These are phyloP conservation scores for Limnephilus marmoratus DNA, from an alignment of 2,888 invertebrate genomes.

Conservation along the genomic window DNA sequence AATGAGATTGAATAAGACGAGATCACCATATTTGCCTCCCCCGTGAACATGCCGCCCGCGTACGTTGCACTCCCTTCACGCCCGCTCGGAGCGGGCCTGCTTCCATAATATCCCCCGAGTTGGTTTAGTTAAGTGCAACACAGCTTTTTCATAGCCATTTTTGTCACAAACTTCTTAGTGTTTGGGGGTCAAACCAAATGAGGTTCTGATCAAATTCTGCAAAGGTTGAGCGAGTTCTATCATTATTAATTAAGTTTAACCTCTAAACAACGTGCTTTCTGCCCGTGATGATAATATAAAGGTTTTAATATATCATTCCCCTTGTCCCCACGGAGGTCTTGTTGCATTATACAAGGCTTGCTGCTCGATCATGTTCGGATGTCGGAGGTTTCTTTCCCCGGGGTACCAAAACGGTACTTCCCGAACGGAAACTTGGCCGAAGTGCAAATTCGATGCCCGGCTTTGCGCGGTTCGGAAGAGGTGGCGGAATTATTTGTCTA, in stretches of 20 bases:
- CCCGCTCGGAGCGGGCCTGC: no score
- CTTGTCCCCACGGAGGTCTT: not conserved
- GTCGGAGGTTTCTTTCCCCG: slow-evolving; percentile 8
- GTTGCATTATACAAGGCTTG: slow-evolving; percentile 31
- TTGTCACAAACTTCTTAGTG: no score
- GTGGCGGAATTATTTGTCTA: not conserved
- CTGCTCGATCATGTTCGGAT: slow-evolving; percentile 36
- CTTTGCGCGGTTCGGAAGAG: not conserved
- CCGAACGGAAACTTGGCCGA: not conserved
- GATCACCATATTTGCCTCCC: no score
- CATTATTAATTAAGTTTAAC: not conserved
- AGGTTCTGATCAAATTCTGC: no score
- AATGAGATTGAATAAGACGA: no score
- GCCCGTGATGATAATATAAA: not conserved
- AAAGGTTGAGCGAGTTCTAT: no score
- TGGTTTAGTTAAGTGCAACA: no score
- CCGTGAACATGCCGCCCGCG: no score
- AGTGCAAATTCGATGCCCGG: not conserved
- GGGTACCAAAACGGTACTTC: slow-evolving; percentile 9
- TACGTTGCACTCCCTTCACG: no score
- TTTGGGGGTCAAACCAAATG: no score
- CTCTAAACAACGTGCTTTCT: not conserved
- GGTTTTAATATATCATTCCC: not conserved
- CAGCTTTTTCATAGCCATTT: no score
- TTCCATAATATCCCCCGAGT: no score